Evolutionary conservation across 2,888 invertebrate species (phyloP).

Genomic region (Alentia gelatinosa): DNA sequence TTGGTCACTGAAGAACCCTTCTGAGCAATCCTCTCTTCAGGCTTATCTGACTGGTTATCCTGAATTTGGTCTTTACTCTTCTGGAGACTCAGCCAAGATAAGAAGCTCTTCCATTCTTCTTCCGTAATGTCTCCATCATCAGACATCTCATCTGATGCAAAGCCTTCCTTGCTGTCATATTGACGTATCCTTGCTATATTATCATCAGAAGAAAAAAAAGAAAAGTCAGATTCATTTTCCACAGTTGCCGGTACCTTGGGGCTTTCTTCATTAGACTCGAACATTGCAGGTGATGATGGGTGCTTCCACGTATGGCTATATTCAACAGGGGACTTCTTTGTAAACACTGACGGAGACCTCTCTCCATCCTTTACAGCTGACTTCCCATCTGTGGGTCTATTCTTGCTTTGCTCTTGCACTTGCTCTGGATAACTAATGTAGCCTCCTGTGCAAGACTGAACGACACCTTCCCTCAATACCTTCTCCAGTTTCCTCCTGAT

Average conservation of each 20-base stretch:
- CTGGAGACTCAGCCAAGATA: background rate
- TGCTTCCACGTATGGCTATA: background rate
- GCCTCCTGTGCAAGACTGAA: background rate
- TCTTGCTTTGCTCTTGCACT: background rate
- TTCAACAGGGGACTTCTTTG: background rate
- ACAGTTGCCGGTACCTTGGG: too few species aligned
- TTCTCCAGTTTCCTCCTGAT: background rate
- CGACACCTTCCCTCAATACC: background rate
- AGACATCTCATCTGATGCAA: constrained; percentile 4
- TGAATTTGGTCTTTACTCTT: too few species aligned
- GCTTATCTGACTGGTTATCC: too few species aligned
- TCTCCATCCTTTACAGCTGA: background rate
- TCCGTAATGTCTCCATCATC: background rate
- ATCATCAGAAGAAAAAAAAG: too few species aligned
- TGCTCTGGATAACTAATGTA: constrained; percentile 25
- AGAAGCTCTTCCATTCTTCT: background rate
- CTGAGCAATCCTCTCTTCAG: background rate
- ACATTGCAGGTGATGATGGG: background rate
- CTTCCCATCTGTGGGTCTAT: background rate
- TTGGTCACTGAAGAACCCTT: too few species aligned
- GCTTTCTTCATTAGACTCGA: too few species aligned
- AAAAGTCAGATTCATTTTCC: too few species aligned
- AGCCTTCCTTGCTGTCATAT: background rate
- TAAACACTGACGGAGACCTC: background rate
- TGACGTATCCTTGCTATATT: background rate